A percentile compares a stretch with the other conserved stretches of the same genome.
Conservation (phyloP, 2,888 invertebrate species). For the Danaus chrysippus region DNA sequence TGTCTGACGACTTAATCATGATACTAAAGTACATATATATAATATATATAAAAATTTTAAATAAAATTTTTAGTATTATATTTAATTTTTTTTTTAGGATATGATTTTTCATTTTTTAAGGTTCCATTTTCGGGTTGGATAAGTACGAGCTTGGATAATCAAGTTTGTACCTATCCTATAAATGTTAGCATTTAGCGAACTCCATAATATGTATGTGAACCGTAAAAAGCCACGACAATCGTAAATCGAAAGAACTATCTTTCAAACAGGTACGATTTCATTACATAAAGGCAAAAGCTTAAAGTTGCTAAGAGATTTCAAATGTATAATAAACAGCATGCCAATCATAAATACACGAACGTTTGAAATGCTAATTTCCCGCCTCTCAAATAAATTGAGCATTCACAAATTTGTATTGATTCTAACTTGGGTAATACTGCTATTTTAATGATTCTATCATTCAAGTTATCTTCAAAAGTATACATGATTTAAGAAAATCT, state of each 20-base stretch:
- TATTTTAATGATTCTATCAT: constrained; percentile 13
- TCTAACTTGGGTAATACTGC: constrained; percentile 13
- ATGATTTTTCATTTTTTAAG: too few relatives aligned
- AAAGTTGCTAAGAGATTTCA: constrained; percentile 40
- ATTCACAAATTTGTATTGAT: constrained; percentile 35
- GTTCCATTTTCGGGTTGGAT: neutral
- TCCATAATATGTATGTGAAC: constrained; percentile 23
- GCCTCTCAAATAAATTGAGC: constrained; percentile 58
- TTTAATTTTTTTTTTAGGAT: too few relatives aligned
- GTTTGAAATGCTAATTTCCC: constrained; percentile 57
- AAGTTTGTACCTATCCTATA: constrained; percentile 18
- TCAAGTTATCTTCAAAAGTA: neutral
- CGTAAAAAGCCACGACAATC: constrained; percentile 24
- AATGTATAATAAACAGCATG: constrained; percentile 45
- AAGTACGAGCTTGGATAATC: too few relatives aligned
- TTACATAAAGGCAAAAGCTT: constrained; percentile 60
- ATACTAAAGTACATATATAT: too few relatives aligned
- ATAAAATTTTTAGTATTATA: too few relatives aligned
- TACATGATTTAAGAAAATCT: neutral
- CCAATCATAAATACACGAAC: constrained; percentile 54
- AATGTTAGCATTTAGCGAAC: constrained; percentile 21
- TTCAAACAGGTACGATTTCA: constrained; percentile 40
- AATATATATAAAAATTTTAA: too few relatives aligned
- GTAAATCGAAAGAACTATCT: constrained; percentile 26
- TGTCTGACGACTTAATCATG: too few relatives aligned